A percentile compares a stretch with the other conserved stretches of the same genome.
These are phyloP conservation scores for Labeo catla DNA, from an alignment of 2,113 vertebrate genomes.

Conservation along the genomic window DNA sequence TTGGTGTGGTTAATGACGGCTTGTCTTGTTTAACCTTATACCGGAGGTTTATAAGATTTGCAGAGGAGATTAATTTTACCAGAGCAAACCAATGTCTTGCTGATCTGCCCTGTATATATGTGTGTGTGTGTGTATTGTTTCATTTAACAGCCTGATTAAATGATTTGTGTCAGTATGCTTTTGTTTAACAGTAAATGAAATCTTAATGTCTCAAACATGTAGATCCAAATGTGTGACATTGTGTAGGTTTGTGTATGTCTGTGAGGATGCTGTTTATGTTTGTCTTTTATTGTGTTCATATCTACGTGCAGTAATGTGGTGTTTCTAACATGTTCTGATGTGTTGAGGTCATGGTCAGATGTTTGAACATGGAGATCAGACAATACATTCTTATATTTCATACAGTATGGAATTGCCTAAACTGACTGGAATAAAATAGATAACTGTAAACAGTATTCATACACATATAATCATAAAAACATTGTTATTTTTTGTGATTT, in stretches of 20 bases:
- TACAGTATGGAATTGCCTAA: neutral
- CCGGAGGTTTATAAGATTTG: constrained; percentile 76
- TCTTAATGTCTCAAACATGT: constrained; percentile 45
- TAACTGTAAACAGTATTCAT: neutral
- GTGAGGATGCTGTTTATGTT: neutral
- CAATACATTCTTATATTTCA: neutral
- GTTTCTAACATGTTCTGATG: neutral
- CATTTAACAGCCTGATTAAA: constrained; percentile 9
- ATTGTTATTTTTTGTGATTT: too few relatives aligned
- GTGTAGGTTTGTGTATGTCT: constrained; percentile 2
- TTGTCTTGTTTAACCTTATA: constrained; percentile 73
- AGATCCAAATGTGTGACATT: constrained; percentile 25
- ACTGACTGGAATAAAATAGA: neutral
- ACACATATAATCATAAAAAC: neutral
- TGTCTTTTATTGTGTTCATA: neutral
- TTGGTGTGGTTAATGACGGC: constrained; percentile 72
- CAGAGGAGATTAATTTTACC: constrained; percentile 72
- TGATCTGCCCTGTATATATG: constrained; percentile 4
- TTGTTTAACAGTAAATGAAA: constrained; percentile 30
- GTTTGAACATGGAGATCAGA: neutral
- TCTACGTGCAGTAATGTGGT: neutral
- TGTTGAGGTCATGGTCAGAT: neutral
- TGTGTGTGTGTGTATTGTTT: neutral
- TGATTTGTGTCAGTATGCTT: constrained; percentile 25
- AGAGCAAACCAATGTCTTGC: constrained; percentile 66